Conservation (phyloP, 2,113 vertebrate species). For the Nothobranchius kuhntae region DNA sequence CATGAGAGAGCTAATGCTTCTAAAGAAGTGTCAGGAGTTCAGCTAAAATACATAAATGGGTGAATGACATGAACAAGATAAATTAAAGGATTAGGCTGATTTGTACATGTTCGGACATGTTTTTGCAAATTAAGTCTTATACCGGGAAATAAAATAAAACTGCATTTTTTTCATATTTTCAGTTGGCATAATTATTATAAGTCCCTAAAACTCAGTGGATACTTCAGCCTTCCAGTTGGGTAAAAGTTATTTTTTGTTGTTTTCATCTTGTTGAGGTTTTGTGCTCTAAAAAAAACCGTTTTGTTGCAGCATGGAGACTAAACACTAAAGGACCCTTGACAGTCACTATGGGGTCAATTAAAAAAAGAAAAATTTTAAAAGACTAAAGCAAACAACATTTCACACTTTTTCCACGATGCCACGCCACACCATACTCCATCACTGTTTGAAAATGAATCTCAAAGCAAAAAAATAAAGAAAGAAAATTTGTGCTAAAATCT, state of each 20-base stretch:
- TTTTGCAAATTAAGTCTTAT: not conserved
- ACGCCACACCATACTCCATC: too few relatives aligned
- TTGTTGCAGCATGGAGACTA: not conserved
- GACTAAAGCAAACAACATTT: conserved; percentile 19
- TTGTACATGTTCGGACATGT: not conserved
- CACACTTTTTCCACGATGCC: conserved; percentile 13
- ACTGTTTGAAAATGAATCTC: too few relatives aligned
- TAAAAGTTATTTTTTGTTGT: too few relatives aligned
- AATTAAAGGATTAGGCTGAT: not conserved
- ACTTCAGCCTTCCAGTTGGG: too few relatives aligned
- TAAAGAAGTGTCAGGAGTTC: not conserved
- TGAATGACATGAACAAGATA: not conserved
- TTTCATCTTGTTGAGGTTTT: not conserved
- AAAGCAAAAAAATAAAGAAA: too few relatives aligned
- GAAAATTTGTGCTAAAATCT: too few relatives aligned
- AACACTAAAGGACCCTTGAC: not conserved
- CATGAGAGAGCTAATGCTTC: not conserved
- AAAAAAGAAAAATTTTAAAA: conserved; percentile 1
- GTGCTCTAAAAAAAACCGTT: not conserved
- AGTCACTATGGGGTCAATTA: not conserved
- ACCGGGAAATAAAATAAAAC: not conserved
- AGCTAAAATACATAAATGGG: not conserved
- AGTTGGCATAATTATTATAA: not conserved
- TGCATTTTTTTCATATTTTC: not conserved
- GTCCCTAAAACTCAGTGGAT: not conserved